Evolutionary conservation across 2,888 invertebrate species (phyloP).

Genomic region (Eristalis arbustorum): DNA sequence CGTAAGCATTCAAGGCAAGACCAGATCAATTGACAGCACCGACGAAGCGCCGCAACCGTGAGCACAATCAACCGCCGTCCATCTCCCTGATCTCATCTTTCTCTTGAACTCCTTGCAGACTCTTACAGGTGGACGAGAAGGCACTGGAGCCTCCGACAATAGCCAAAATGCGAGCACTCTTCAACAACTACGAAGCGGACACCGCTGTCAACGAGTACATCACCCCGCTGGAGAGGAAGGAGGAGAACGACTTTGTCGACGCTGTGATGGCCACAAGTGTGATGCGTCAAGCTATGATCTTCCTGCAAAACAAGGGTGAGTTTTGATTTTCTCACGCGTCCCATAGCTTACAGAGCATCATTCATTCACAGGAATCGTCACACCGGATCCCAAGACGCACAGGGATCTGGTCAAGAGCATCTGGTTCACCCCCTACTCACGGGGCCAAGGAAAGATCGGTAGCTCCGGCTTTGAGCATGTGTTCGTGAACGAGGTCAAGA

Average conservation of each 20-base stretch:
- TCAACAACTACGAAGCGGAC: slow-evolving; percentile 92
- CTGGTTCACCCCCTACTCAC: slow-evolving; percentile 91
- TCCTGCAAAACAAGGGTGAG: slow-evolving; percentile 83
- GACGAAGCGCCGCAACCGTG: slow-evolving; percentile 90
- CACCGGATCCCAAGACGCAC: slow-evolving; percentile 86
- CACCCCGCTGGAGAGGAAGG: slow-evolving; percentile 86
- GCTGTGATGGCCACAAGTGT: slow-evolving; percentile 88
- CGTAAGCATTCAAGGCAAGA: slow-evolving; percentile 88
- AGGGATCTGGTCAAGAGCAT: slow-evolving; percentile 86
- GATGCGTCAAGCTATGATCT: slow-evolving; percentile 84
- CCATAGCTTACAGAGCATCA: not conserved
- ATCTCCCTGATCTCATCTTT: not conserved
- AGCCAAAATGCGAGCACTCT: slow-evolving; percentile 86
- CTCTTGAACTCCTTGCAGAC: slow-evolving; percentile 80
- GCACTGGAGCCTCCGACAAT: slow-evolving; percentile 84
- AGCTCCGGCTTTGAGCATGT: slow-evolving; percentile 97
- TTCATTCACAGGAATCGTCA: slow-evolving; percentile 81
- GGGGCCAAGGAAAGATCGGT: slow-evolving; percentile 88
- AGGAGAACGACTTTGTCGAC: slow-evolving; percentile 90
- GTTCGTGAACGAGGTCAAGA: slow-evolving; percentile 92
- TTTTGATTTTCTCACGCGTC: not conserved
- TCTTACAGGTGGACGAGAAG: slow-evolving; percentile 84
- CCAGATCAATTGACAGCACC: slow-evolving; percentile 84
- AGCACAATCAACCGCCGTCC: slow-evolving; percentile 81
- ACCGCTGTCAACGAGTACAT: slow-evolving; percentile 88